These are phyloP conservation scores for Astropecten irregularis DNA, from an alignment of 53 echinoderm and acorn worm species.

Conservation along the genomic window DNA sequence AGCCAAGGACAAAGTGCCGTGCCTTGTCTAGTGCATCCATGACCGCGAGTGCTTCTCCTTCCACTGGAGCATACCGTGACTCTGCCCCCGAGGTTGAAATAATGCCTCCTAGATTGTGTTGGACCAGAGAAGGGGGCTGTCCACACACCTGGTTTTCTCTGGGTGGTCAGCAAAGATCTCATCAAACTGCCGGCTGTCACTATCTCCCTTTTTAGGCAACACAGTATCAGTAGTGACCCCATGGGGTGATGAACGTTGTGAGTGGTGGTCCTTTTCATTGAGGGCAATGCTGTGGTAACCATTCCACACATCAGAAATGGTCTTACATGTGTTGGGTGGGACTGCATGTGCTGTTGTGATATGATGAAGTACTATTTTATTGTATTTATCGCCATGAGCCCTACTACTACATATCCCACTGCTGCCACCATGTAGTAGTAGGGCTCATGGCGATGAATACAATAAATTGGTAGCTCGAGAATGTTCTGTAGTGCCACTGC, in stretches of 20 bases:
- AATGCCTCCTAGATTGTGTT: constrained; percentile 47
- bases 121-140: constrained; percentile 42
- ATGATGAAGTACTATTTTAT: too few species aligned
- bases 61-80: constrained; percentile 14
- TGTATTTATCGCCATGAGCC: too few species aligned
- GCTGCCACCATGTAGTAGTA: too few species aligned
- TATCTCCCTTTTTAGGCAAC: constrained; percentile 50
- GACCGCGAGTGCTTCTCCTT: too few species aligned
- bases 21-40: too few species aligned
- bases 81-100: constrained; percentile 59
- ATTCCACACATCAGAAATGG: constrained; percentile 60
- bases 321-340: constrained; percentile 36
- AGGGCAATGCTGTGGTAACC: constrained; percentile 68
- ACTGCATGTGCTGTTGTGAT: too few species aligned
- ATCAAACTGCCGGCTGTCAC: constrained; percentile 9
- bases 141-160: constrained; percentile 55
- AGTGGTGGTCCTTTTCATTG: constrained; percentile 41
- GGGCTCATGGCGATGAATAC: too few species aligned
- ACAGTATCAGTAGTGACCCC: constrained; percentile 47
- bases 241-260: too few species aligned
- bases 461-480: too few species aligned
- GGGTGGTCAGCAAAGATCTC: constrained; percentile 40
- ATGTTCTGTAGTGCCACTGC: too few species aligned
- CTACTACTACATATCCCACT: too few species aligned
- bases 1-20: constrained; percentile 61